These are phyloP conservation scores for Setophaga petechia DNA, from an alignment of 2,113 vertebrate species.

Conservation along the genomic window DNA sequence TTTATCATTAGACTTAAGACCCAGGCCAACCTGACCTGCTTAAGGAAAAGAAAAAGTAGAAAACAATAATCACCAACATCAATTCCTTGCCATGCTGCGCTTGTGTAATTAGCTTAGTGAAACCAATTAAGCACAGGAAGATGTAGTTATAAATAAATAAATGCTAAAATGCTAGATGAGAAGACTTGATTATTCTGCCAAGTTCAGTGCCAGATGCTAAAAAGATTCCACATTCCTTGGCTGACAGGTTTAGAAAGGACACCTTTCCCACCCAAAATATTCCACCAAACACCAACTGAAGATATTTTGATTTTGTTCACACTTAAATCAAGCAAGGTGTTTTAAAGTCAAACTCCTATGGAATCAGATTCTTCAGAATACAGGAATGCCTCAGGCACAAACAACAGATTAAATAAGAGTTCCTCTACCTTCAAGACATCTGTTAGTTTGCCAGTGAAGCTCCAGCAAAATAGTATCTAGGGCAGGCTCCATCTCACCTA, in stretches of 20 bases:
- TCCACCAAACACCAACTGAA: neutral
- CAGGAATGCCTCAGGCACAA: neutral
- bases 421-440: neutral
- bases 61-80: neutral
- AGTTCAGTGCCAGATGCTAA: neutral
- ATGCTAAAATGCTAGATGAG: neutral
- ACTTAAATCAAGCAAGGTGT: neutral
- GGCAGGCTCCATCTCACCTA: neutral
- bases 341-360: neutral
- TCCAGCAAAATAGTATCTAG: neutral
- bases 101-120: constrained; percentile 29
- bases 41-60: neutral
- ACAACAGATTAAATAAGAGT: neutral
- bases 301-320: neutral
- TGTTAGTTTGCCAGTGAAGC: neutral
- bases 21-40: neutral
- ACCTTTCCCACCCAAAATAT: neutral
- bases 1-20: constrained; percentile 17
- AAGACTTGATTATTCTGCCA: constrained; percentile 34
- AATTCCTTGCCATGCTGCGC: neutral
- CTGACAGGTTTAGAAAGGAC: neutral
- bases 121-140: constrained; percentile 21
- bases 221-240: neutral
- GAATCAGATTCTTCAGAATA: neutral
- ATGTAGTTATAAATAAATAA: constrained; percentile 22